Percentiles rank a stretch among this genome's conserved stretches.
Evolutionary conservation across 2,113 vertebrate species (phyloP).

Genomic region (Lasiurus cinereus): DNA sequence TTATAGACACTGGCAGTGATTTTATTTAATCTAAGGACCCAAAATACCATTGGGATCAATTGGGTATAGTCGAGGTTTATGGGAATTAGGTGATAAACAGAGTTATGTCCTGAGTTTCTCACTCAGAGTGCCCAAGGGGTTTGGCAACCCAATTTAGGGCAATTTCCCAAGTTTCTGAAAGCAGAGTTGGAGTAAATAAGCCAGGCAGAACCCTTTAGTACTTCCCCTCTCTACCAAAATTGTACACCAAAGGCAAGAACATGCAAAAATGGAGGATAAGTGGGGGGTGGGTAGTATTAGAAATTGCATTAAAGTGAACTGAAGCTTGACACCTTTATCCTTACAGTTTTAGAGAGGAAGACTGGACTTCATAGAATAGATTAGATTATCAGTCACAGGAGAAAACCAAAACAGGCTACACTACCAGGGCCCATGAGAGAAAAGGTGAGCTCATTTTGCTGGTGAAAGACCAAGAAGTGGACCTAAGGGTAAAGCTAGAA

Average conservation of each 20-base stretch:
- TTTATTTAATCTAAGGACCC: not conserved
- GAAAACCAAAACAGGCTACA: not conserved
- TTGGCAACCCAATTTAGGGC: not conserved
- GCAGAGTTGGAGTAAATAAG: not conserved
- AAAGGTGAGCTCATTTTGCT: not conserved
- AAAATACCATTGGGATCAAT: not conserved
- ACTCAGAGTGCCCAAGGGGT: not conserved
- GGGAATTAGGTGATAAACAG: not conserved
- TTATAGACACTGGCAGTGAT: not conserved
- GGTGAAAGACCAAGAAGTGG: not conserved
- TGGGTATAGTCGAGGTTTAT: not conserved
- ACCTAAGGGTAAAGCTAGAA: not conserved
- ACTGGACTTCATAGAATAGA: not conserved
- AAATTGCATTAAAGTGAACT: not conserved
- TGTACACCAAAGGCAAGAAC: not conserved
- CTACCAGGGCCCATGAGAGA: not conserved
- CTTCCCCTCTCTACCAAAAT: not conserved
- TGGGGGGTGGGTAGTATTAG: rapidly evolving
- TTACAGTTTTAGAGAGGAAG: not conserved
- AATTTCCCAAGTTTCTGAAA: not conserved
- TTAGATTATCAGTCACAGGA: not conserved
- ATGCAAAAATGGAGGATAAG: not conserved
- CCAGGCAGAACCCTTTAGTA: not conserved
- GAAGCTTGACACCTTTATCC: not conserved
- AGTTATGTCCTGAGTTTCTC: not conserved